Evolutionary conservation across 2,888 invertebrate species (phyloP), one percentile per base, ranked within the genome.

Genomic region (Lordiphosa fenestrarum): DNA sequence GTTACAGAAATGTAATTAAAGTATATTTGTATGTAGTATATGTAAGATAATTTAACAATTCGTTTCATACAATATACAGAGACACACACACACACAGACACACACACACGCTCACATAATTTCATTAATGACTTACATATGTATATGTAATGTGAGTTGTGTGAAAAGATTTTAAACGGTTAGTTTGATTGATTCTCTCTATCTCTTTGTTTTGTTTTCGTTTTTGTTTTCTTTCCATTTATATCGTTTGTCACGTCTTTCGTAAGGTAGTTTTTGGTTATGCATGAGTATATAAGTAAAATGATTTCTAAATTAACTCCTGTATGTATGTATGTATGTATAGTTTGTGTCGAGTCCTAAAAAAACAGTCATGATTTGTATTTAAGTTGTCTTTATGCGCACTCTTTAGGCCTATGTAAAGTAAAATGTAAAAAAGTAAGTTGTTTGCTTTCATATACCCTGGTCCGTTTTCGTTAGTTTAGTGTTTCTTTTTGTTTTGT

Each of bases 91-190:
- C 62, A 44, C 53, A 44, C 44, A 53, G 0, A 30, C 63, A 47
- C 53, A 33, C 46, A 53, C 10, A 30, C 63, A 46, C 44, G 38
- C 44, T 44, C 9, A 30, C 30, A 30, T 30, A 9, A 30, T 9
- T 30, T 30, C 9, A 10, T 30, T 30, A 4, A 30, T 30, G 30
- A 9, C 10, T 30, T 30, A 15, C 15, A 15, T 9, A 30, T 15
- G 15, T 15, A 10, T 30, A 30, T 38, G 30, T 44, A 48, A n/a
- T 39, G 39, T 39, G 12, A 42, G 25, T 19, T 47, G 13, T 53
- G 30, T 46, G 47, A 72, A 80, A 80, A 80, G 82, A 80, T 80
- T 66, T 84, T 80, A 80, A 80, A 80, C 84, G 78, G 78, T 60
- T 76, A 57, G 33, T 62, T 55, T 50, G 23, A 44, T 53, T 33